phyloP scores from a whole-genome alignment of 2,797 vertebrate species.

The Centropyge bicolor region DNA sequence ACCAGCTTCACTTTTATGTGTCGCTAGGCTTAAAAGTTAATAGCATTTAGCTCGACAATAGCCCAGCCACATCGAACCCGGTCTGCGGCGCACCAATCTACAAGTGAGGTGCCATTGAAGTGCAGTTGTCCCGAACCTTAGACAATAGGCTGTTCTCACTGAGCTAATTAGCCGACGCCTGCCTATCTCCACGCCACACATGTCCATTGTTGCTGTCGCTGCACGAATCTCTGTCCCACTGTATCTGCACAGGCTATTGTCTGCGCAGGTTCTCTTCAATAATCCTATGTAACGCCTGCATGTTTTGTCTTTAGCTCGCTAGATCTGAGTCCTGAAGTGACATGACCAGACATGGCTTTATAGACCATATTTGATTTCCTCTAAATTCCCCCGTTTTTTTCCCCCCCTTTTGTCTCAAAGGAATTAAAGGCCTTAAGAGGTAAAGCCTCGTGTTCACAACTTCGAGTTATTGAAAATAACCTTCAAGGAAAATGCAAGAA shows the following conservation, averaged over 20 bases:
- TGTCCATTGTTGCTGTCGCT: constrained; percentile 83
- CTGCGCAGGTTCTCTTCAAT: constrained; percentile 77
- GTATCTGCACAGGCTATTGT: constrained; percentile 81
- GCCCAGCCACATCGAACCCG: constrained; percentile 77
- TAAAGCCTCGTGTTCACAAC: constrained; percentile 69
- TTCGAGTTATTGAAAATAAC: constrained; percentile 72
- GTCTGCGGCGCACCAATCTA: constrained; percentile 82
- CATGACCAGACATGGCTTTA: constrained; percentile 81
- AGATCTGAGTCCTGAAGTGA: constrained; percentile 78
- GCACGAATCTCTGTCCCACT: constrained; percentile 74
- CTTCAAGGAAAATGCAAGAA: constrained; percentile 72
- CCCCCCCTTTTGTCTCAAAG: constrained; percentile 64
- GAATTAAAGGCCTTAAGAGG: constrained; percentile 72
- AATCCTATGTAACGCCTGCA: constrained; percentile 86
- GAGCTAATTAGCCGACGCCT: constrained; percentile 86
- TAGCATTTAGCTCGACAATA: constrained; percentile 88
- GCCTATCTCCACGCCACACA: constrained; percentile 88
- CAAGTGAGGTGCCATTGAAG: constrained; percentile 85
- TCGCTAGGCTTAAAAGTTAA: constrained; percentile 86
- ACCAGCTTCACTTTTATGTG: constrained; percentile 88
- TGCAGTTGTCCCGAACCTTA: constrained; percentile 64
- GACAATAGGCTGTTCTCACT: constrained; percentile 83
- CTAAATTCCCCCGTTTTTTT: constrained; percentile 57
- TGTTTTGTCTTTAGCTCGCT: constrained; percentile 76
- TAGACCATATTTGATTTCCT: constrained; percentile 55